Evolutionary conservation across 2,888 invertebrate genomes (phyloP), one percentile per base, ranked within the genome.

Genomic region (Yponomeuta malinellus): DNA sequence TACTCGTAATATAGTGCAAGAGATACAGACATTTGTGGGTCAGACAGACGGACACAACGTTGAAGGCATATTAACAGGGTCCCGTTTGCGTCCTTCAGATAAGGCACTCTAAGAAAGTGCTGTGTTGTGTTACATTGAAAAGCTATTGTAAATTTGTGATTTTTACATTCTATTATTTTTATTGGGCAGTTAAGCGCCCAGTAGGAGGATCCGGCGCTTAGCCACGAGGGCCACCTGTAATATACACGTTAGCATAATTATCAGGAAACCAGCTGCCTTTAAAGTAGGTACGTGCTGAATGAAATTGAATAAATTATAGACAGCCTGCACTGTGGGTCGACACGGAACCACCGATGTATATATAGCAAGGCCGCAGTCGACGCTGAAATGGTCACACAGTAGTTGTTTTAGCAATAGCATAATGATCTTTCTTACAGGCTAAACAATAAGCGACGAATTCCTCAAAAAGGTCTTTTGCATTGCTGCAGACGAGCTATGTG

Each of bases 331-430:
- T 48, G 72, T 72, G 72, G 72, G 73, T 72, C 73, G 74, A 78
- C 75, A 75, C 79, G 79, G 79, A 80, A 81, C 72, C 67, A 72
- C 63, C 37, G 31, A 69, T 63, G 68, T n/a, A 52, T 33, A 70
- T n/a, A 52, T 33, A 70, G 71, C 81, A 83, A 82, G 84, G 83
- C 76, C 79, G 78, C 71, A 80, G 65, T 29, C 66, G 70, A 68
- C 74, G 78, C 79, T 78, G 75, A 76, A 78, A 76, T 77, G 77
- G 77, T 74, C 73, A 74, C 74, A 74, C 52, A 59, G 12, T 59
- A 59, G 52, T 73, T 75, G 75, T 75, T 74, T 72, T 73, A 72
- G 72, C 75, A 77, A 79, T 77, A 76, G 73, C 79, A 79, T 79
- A 77, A 74, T 74, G 74, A 37, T 68, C 43, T 65, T 29, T 68